Percentiles rank a stretch among this genome's conserved stretches.
Evolutionary conservation across 2,797 vertebrate species (phyloP).

Genomic region (Steatocranus sp.): DNA sequence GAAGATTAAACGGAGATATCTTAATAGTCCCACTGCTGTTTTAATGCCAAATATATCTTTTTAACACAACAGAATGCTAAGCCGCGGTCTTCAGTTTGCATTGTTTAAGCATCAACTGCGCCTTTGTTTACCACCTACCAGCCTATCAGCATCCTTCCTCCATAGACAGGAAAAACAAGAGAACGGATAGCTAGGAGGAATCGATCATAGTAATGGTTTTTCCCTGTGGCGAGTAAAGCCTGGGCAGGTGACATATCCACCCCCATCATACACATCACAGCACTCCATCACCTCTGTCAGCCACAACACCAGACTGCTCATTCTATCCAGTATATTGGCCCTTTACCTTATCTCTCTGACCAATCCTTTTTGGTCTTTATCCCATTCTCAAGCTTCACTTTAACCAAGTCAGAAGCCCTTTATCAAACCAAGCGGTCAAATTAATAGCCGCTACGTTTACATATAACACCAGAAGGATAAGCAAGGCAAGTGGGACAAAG

Average conservation of each 20-base stretch:
- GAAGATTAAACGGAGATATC: slow-evolving; percentile 25
- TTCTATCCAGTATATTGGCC: slow-evolving; percentile 31
- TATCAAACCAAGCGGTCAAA: slow-evolving; percentile 33
- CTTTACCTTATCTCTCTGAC: slow-evolving; percentile 31
- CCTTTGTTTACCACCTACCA: slow-evolving; percentile 37
- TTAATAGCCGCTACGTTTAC: slow-evolving; percentile 36
- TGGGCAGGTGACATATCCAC: slow-evolving; percentile 56
- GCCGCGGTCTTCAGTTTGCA: not conserved
- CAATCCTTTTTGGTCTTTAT: slow-evolving; percentile 31
- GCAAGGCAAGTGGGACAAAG: not conserved
- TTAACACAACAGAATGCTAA: slow-evolving; percentile 2
- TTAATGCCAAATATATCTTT: slow-evolving; percentile 3
- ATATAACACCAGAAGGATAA: slow-evolving; percentile 24
- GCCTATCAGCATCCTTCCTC: slow-evolving; percentile 6
- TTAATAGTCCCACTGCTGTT: slow-evolving; percentile 11
- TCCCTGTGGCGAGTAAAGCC: slow-evolving; percentile 33
- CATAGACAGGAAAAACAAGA: slow-evolving; percentile 35
- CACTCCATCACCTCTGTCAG: slow-evolving; percentile 60
- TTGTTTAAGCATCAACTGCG: not conserved
- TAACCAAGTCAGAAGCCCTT: slow-evolving; percentile 25
- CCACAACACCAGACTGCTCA: slow-evolving; percentile 30
- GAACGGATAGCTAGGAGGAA: slow-evolving; percentile 31
- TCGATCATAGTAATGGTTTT: slow-evolving; percentile 54
- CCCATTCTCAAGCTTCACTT: slow-evolving; percentile 24
- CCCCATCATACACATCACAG: slow-evolving; percentile 45